Evolutionary conservation across 2,888 invertebrate species (phyloP).

Genomic region (Lasius fuliginosus): DNA sequence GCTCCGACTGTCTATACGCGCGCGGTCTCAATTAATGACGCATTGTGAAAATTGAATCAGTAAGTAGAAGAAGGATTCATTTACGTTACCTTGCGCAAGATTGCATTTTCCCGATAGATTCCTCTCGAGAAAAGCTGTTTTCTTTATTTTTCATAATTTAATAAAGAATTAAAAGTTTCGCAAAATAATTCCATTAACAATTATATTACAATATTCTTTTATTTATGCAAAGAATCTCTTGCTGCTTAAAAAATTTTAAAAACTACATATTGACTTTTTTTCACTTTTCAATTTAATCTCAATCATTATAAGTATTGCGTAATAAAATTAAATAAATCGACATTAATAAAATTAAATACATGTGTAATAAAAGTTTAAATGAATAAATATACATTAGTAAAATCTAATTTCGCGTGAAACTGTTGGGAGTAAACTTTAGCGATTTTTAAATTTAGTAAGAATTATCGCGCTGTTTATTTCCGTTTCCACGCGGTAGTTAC

Average conservation of each 20-base stretch:
- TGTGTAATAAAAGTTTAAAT: not conserved
- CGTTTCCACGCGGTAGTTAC: conserved; percentile 1
- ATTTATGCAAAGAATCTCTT: not conserved
- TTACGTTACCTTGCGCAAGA: not conserved
- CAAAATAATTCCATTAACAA: not conserved
- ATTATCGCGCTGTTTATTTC: conserved; percentile 13
- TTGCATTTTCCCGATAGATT: not conserved
- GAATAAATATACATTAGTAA: conserved; percentile 7
- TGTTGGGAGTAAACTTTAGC: not conserved
- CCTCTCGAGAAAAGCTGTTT: not conserved
- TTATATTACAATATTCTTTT: not conserved
- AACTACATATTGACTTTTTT: not conserved
- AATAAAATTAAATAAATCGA: not conserved
- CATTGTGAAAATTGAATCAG: conserved; percentile 29
- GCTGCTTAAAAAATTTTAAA: not conserved
- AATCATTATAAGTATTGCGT: not conserved
- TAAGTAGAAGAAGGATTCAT: conserved; percentile 22
- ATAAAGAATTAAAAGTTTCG: not conserved
- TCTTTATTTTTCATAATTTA: not conserved
- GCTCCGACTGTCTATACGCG: conserved; percentile 23
- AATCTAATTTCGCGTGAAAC: not conserved
- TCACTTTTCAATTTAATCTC: not conserved
- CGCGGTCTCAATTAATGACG: conserved; percentile 27
- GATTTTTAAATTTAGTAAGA: conserved; percentile 22
- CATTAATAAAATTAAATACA: not conserved